phyloP scores from a whole-genome alignment of 1,140 invertebrate genomes.

The Hyphantria cunea region DNA sequence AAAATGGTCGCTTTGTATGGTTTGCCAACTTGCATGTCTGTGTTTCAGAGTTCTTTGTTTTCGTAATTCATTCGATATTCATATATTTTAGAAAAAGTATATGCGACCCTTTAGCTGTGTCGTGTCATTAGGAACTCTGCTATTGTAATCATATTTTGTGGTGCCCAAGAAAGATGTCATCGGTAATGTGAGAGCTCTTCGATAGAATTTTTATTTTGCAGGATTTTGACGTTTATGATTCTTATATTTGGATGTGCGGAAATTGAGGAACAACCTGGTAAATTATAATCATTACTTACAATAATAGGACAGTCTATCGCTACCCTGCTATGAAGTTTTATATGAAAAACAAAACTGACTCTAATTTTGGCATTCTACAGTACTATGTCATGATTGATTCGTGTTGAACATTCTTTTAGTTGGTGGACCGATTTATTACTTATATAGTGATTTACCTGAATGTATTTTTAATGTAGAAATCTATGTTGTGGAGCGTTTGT shows the following conservation, averaged over 20 bases:
- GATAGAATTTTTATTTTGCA: constrained; percentile 73
- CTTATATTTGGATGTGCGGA: constrained; percentile 60
- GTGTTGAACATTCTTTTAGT: constrained; percentile 59
- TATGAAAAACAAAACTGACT: constrained; percentile 56
- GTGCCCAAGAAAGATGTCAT: constrained; percentile 73
- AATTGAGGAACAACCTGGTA: constrained; percentile 66
- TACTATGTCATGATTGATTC: constrained; percentile 68
- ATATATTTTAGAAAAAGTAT: constrained; percentile 54
- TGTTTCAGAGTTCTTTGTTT: constrained; percentile 82
- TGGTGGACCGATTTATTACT: constrained; percentile 31
- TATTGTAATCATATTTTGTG: constrained; percentile 51
- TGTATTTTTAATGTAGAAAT: constrained; percentile 12
- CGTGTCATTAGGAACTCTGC: constrained; percentile 47
- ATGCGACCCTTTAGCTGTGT: constrained; percentile 47
- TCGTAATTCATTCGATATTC: constrained; percentile 67
- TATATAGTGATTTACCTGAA: constrained; percentile 35
- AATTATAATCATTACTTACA: constrained; percentile 28
- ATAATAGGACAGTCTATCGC: constrained; percentile 11
- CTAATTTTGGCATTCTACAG: constrained; percentile 77
- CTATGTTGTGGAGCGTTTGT: neutral
- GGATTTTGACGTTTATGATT: constrained; percentile 73
- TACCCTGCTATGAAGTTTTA: constrained; percentile 19
- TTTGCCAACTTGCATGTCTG: constrained; percentile 83
- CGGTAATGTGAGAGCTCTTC: constrained; percentile 77
- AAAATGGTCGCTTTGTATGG: constrained; percentile 84